These are phyloP conservation scores for Melieria picta DNA, from an alignment of 2,888 invertebrate species.

Conservation along the genomic window DNA sequence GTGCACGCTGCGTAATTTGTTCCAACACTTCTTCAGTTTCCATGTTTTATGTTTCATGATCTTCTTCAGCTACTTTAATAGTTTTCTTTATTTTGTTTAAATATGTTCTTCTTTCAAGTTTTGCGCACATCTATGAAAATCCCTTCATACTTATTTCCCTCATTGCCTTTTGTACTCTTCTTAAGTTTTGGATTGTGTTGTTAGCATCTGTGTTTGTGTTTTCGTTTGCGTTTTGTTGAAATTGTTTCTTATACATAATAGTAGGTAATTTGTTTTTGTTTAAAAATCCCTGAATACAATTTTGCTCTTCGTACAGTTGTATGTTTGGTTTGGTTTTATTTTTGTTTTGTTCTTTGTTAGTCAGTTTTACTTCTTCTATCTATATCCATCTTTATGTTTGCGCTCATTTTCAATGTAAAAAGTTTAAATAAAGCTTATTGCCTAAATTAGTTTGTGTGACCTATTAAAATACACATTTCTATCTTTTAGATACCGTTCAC, in stretches of 20 bases:
- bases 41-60: no score
- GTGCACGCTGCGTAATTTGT: no score
- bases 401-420: slow-evolving; percentile 33
- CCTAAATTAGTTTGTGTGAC: slow-evolving; percentile 12
- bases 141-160: no score
- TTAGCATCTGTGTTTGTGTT: background rate
- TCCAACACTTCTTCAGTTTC: no score
- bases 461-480: slow-evolving; percentile 21
- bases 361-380: slow-evolving; percentile 27
- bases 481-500: slow-evolving; percentile 39
- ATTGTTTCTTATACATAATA: background rate
- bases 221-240: slow-evolving; percentile 1
- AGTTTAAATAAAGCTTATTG: slow-evolving; percentile 7
- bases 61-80: no score
- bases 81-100: no score
- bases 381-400: slow-evolving; percentile 31
- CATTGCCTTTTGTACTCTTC: no score
- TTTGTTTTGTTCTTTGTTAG: slow-evolving; percentile 27
- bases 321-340: slow-evolving; percentile 36
- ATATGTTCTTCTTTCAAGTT: no score
- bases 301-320: slow-evolving; percentile 55
- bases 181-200: background rate
- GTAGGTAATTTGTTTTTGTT: slow-evolving; percentile 36
- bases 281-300: slow-evolving; percentile 62
- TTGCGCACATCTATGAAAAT: no score